Conservation (phyloP, 2,888 invertebrate genomes). For the Hofmannophila pseudospretella region DNA sequence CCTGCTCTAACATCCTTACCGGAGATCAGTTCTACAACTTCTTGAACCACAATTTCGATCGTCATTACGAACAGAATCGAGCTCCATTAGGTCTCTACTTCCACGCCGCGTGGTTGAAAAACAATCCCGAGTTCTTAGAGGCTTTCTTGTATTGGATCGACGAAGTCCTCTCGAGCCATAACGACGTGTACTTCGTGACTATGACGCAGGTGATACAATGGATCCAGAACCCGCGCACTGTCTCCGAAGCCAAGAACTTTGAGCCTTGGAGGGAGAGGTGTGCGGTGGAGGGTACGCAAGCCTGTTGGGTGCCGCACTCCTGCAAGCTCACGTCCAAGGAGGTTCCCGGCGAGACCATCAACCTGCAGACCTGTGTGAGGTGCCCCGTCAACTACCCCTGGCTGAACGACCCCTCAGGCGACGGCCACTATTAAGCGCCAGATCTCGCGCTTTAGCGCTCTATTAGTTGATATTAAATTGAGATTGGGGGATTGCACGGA, state of each 20-base stretch:
- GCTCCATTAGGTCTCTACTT: slow-evolving; percentile 94
- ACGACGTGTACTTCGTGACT: slow-evolving; percentile 95
- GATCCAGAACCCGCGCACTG: slow-evolving; percentile 94
- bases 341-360: slow-evolving; percentile 95
- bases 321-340: slow-evolving; percentile 96
- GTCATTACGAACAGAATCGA: slow-evolving; percentile 93
- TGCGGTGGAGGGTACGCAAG: slow-evolving; percentile 87
- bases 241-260: slow-evolving; percentile 92
- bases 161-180: slow-evolving; percentile 89
- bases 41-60: slow-evolving; percentile 94
- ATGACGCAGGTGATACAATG: slow-evolving; percentile 98
- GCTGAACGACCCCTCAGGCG: slow-evolving; percentile 94
- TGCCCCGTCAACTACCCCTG: slow-evolving; percentile 97
- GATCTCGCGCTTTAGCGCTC: slow-evolving; percentile 69
- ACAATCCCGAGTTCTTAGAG: slow-evolving; percentile 94
- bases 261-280: slow-evolving; percentile 97
- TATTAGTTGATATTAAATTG: slow-evolving; percentile 62
- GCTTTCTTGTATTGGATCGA: slow-evolving; percentile 96
- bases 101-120: slow-evolving; percentile 96
- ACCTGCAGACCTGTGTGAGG: slow-evolving; percentile 94
- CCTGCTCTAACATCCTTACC: slow-evolving; percentile 93
- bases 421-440: slow-evolving; percentile 86
- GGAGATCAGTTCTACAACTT: slow-evolving; percentile 97
- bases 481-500: slow-evolving; percentile 52
- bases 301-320: slow-evolving; percentile 93